phyloP scores from a whole-genome alignment of 1,140 invertebrate genomes.

The Saccostrea echinata region DNA sequence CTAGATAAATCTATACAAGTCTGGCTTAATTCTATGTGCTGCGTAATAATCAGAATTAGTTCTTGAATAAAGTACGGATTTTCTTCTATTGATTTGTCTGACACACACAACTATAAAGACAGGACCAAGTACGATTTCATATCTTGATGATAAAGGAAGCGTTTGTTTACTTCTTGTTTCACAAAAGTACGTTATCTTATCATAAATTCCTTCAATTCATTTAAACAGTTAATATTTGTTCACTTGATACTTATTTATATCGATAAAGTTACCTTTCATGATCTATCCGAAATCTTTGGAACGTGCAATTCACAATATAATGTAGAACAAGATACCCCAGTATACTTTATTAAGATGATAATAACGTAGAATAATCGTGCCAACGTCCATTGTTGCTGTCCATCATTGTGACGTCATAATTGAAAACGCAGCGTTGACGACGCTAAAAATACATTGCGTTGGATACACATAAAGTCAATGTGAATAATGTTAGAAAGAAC shows the following conservation, averaged over 20 bases:
- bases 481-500: conserved; percentile 7
- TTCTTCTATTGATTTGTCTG: not conserved
- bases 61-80: not conserved
- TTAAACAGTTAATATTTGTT: conserved; percentile 10
- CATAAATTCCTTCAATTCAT: not conserved
- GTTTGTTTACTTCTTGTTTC: not conserved
- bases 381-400: too few species aligned
- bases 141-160: not conserved
- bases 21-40: not conserved
- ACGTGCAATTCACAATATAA: not conserved
- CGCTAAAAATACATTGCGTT: not conserved
- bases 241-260: not conserved
- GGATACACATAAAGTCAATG: not conserved
- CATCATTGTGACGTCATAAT: not conserved
- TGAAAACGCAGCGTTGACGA: not conserved
- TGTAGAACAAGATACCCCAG: not conserved
- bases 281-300: not conserved
- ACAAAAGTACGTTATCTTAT: not conserved
- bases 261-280: conserved; percentile 16
- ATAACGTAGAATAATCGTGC: too few species aligned
- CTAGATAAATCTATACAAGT: not conserved
- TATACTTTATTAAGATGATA: too few species aligned
- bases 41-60: not conserved
- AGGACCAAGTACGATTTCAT: not conserved
- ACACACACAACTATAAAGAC: not conserved